Evolutionary conservation across 2,888 invertebrate genomes (phyloP), one percentile per base, ranked within the genome.

Genomic region (Cephalotes varians): DNA sequence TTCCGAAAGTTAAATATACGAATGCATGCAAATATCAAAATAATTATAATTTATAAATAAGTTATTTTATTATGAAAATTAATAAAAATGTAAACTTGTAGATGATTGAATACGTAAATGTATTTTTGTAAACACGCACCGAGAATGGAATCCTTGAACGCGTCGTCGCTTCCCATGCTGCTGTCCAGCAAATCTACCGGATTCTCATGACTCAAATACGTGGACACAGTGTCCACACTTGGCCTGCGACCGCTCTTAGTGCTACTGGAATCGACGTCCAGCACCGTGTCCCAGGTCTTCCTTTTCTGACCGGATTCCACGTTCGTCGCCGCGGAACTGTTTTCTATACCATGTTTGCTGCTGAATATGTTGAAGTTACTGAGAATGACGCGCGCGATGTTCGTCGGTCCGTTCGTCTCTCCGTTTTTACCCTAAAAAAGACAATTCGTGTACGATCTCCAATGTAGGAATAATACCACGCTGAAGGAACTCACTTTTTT

Each of bases 151-250:
- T 96, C 94, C 87, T 94, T 93, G 85, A 97, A 97, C 85, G 96
- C 97, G 92, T 97, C 97, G 93, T 97, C 97, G 91, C 96, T 97
- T 85, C 97, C 96, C 64, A 96, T 95, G 91, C 97, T 97, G 93
- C 96, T 97, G 94, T 97, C 96, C 71, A 97, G 94, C 87, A 97
- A 95, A 95, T 97, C 97, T 87, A 96, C 96, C 0, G 96, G 96
- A 95, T 97, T 98, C 94, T 98, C 98, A 88, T 97, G 98, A 93
- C 98, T 98, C 90, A 98, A 96, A 95, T 98, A 98, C 0, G 98
- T 98, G 82, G 98, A 98, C 44, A 98, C 97, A 15, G 98, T 98
- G 94, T 98, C 98, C 58, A 98, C 97, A 93, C 98, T 98, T 81
- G 98, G 98, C 28, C 98, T 95, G 18, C 98, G 95, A 62, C 97